Evolutionary conservation across 1,140 invertebrate species (phyloP), one percentile per base, ranked within the genome.

Genomic region (Zaprionus tsacasi): DNA sequence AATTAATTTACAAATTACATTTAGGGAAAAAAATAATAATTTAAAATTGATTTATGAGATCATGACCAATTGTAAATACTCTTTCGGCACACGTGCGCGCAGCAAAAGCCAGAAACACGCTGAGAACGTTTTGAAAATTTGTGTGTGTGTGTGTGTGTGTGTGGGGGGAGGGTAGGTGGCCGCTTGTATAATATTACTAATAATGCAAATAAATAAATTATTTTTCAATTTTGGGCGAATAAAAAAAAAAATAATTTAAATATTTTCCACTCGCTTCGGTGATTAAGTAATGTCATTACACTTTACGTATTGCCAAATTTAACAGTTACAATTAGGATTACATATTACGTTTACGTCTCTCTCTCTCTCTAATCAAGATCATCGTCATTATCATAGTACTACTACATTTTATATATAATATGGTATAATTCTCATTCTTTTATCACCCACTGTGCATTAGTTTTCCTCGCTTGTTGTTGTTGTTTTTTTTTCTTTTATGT

Each of bases 101-200:
- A 70, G 57, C 79, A 70, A 57, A 64, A 70, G 59, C 72, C 81
- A 73, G 75, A 74, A 82, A 79, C 79, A 87, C 79, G 77, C 85
- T 87, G 83, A 87, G 83, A 87, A 88, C 83, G 83, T 83, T 87
- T 87, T 65, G 68, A 85, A 85, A 87, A 87, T 87, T 88, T 58
- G 45, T 58, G 15, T 71, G 27, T 30, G 27, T 30, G 27, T 30
- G 38, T 27, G 36, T 10, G 12, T 11, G 13, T 35, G 27, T 6
- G 30, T 11, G 40, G 6, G 1, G 15, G 6, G 38, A 52, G 11
- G 15, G 21, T 17, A 45, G 13, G 21, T 1, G 21, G 21, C 21
- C 21, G 21, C 21, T 21, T 21, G 21, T 21, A 21, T 21, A 21
- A 21, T 21, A 21, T 21, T 21, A 21, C 21, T 21, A 21, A 1